Percentiles rank a stretch among this genome's conserved stretches.
These are phyloP conservation scores for Talpa occidentalis DNA, from an alignment of 2,113 vertebrate genomes.

Conservation along the genomic window DNA sequence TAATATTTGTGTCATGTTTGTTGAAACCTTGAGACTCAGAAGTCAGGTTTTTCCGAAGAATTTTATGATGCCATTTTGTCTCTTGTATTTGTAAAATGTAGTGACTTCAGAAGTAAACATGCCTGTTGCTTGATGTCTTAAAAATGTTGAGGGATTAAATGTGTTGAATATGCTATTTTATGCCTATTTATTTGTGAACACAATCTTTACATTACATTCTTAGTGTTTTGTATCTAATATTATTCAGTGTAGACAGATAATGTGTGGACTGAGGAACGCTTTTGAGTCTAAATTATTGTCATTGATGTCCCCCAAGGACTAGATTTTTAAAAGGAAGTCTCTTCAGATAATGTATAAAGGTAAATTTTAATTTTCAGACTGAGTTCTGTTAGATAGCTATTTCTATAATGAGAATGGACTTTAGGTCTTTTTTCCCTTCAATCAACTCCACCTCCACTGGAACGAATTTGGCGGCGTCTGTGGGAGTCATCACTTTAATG, in stretches of 20 bases:
- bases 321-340: slow-evolving; percentile 1
- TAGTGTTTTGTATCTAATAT: background rate
- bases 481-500: slow-evolving; percentile 20
- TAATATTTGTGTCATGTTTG: slow-evolving; percentile 62
- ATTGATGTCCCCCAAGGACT: background rate
- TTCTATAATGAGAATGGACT: background rate
- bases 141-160: slow-evolving; percentile 13
- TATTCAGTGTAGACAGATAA: background rate
- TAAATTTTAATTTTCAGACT: background rate
- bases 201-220: slow-evolving; percentile 2
- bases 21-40: slow-evolving; percentile 63
- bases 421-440: background rate
- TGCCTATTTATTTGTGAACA: slow-evolving; percentile 23
- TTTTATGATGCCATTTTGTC: slow-evolving; percentile 49
- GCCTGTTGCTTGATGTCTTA: slow-evolving; percentile 9
- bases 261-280: background rate
- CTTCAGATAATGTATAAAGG: background rate
- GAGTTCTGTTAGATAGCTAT: background rate
- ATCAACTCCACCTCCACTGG: background rate
- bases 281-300: background rate
- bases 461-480: background rate
- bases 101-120: slow-evolving; percentile 57
- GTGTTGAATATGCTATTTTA: slow-evolving; percentile 7
- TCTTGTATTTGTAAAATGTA: slow-evolving; percentile 53
- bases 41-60: slow-evolving; percentile 72